phyloP scores from a whole-genome alignment of 1,140 invertebrate genomes.

The Pogonognathellus flavescens region DNA sequence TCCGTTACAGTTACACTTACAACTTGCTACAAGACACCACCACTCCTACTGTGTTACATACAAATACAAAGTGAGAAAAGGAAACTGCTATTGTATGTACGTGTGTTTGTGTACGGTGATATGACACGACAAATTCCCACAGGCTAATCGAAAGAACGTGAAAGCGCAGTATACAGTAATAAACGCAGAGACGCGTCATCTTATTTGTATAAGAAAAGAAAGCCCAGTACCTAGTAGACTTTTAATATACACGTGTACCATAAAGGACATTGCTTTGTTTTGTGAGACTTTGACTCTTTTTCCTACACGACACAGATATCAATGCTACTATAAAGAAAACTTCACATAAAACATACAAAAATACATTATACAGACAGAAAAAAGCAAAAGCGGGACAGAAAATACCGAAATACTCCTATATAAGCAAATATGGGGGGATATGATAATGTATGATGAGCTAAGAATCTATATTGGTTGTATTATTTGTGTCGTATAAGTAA shows the following conservation, averaged over 20 bases:
- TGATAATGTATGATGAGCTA: not conserved
- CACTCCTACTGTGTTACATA: not conserved
- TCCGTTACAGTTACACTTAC: not conserved
- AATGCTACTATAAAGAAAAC: too few species aligned
- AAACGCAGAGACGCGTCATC: not conserved
- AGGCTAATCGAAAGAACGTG: conserved; percentile 16
- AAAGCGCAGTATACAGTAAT: not conserved
- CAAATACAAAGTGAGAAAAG: not conserved
- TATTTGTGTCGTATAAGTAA: too few species aligned
- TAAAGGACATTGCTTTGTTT: too few species aligned
- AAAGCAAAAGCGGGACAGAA: not conserved
- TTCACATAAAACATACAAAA: too few species aligned
- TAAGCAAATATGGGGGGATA: not conserved
- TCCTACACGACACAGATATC: too few species aligned
- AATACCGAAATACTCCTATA: not conserved
- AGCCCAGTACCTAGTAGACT: too few species aligned
- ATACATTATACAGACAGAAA: not conserved
- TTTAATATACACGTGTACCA: too few species aligned
- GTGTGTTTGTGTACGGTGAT: too few species aligned
- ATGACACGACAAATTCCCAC: conserved; percentile 10
- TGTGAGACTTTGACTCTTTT: too few species aligned
- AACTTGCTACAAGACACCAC: not conserved
- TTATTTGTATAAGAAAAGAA: not conserved
- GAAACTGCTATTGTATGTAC: not conserved
- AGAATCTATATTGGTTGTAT: too few species aligned